A percentile compares a stretch with the other conserved stretches of the same genome.
phyloP scores from a whole-genome alignment of 2,797 vertebrate species.

The Remorina albescens region DNA sequence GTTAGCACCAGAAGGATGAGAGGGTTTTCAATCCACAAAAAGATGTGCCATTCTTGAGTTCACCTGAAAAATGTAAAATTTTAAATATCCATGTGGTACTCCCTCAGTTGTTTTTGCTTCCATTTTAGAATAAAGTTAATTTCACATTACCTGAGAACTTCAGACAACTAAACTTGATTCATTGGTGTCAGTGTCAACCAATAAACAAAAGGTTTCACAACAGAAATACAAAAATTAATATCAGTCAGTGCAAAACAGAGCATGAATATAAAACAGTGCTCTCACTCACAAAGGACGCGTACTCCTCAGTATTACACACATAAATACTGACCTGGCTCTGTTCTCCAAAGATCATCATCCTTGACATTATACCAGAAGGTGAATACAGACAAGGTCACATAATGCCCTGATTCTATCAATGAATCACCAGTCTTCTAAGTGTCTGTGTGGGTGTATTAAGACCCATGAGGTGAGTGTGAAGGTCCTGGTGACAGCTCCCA shows the following conservation, averaged over 20 bases:
- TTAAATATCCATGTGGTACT: too few species aligned
- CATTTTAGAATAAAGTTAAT: not conserved
- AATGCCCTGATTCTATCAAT: slow-evolving; percentile 27
- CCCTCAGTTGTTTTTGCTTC: not conserved
- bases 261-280: too few species aligned
- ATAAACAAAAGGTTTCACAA: too few species aligned
- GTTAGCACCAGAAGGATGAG: too few species aligned
- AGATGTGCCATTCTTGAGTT: too few species aligned
- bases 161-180: too few species aligned
- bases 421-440: slow-evolving; percentile 8
- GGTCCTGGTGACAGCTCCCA: slow-evolving; percentile 66
- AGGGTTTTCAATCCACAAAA: too few species aligned
- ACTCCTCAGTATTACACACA: slow-evolving; percentile 50
- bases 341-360: slow-evolving; percentile 36
- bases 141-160: not conserved
- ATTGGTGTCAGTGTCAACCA: too few species aligned
- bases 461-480: slow-evolving; percentile 65
- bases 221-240: not conserved
- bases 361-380: slow-evolving; percentile 16
- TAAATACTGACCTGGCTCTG: slow-evolving; percentile 32
- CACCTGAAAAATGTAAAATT: too few species aligned
- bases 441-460: slow-evolving; percentile 53
- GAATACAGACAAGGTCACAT: slow-evolving; percentile 30
- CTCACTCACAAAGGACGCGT: not conserved
- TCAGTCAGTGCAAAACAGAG: not conserved